Evolutionary conservation across 92 coral and sea anemone species (phyloP).

Genomic region (Nematostella vectensis): DNA sequence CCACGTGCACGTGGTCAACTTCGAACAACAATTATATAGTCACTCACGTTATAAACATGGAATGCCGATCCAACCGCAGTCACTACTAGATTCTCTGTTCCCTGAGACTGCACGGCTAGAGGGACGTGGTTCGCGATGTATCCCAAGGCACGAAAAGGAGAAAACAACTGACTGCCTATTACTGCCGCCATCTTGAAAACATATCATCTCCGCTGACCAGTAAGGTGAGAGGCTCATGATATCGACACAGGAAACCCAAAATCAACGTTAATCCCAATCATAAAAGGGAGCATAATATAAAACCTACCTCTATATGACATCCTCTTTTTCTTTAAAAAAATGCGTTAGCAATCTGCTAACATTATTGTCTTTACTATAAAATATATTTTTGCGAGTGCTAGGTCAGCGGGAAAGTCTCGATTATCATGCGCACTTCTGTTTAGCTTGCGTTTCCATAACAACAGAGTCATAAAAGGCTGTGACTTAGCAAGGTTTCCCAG

Average conservation of each 20-base stretch:
- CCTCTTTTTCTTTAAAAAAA: not conserved
- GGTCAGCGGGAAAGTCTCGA: not conserved
- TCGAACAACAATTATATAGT: no score
- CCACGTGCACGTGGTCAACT: slow-evolving; percentile 1
- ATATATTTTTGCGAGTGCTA: no score
- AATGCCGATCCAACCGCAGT: slow-evolving; percentile 91
- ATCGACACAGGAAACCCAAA: slow-evolving; percentile 3
- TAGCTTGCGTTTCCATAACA: not conserved
- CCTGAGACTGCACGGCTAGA: slow-evolving; percentile 74
- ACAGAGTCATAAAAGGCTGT: not conserved
- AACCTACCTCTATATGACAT: not conserved
- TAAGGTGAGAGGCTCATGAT: not conserved
- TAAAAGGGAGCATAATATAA: not conserved
- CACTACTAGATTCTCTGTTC: slow-evolving; percentile 71
- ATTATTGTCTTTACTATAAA: no score
- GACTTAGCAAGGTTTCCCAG: no score
- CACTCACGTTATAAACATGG: slow-evolving; percentile 87
- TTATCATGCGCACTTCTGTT: not conserved
- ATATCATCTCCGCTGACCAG: slow-evolving; percentile 9
- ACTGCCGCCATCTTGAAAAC: slow-evolving; percentile 68
- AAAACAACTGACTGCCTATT: slow-evolving; percentile 83
- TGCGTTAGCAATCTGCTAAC: no score
- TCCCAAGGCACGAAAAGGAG: slow-evolving; percentile 92
- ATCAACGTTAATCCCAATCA: no score
- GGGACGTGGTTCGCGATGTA: slow-evolving; percentile 88